Percentiles rank a stretch among this genome's conserved stretches.
Conservation (phyloP, 2,888 invertebrate species). For the Synergus japonicus region DNA sequence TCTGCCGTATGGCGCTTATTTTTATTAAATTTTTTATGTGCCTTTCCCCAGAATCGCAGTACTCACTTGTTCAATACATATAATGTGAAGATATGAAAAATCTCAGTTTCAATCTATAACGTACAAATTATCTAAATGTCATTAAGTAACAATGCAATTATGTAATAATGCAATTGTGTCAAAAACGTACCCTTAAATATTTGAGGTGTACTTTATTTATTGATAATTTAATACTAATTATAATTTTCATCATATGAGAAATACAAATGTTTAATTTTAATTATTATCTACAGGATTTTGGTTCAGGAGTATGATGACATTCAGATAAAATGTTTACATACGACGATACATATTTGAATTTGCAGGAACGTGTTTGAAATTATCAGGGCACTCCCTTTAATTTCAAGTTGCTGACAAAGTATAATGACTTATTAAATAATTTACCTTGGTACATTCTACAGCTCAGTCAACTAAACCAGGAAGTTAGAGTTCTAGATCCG, state of each 20-base stretch:
- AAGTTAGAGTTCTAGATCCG: slow-evolving; percentile 7
- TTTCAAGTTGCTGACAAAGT: background rate
- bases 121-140: background rate
- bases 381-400: background rate
- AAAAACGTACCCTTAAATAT: too few relatives aligned
- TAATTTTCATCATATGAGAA: too few relatives aligned
- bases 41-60: background rate
- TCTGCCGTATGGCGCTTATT: slow-evolving; percentile 45
- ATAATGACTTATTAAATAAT: background rate
- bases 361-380: background rate
- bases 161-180: too few relatives aligned
- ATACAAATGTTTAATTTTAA: too few relatives aligned
- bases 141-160: too few relatives aligned
- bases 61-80: background rate
- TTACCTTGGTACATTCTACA: background rate
- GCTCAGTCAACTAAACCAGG: background rate
- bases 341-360: background rate
- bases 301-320: too few relatives aligned
- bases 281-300: too few relatives aligned
- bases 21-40: slow-evolving; percentile 41
- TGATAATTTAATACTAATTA: too few relatives aligned
- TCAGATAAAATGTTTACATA: too few relatives aligned
- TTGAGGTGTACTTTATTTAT: too few relatives aligned
- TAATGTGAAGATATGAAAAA: background rate
- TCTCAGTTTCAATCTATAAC: background rate